Conservation (phyloP, 1,140 invertebrate species). For the Tetragnatha versicolor region DNA sequence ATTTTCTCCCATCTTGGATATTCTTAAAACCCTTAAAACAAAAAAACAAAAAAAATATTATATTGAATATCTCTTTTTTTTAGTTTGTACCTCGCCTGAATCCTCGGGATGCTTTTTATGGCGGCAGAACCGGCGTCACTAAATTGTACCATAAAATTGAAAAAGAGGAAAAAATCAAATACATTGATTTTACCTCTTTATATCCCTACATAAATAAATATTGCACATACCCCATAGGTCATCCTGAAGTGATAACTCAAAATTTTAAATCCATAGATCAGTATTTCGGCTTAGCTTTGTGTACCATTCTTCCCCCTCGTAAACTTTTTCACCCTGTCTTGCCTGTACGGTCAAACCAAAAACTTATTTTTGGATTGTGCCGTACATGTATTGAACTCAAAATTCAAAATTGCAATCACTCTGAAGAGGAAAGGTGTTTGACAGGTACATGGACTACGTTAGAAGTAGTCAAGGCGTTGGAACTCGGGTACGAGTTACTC, state of each 20-base stretch:
- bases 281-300: background rate
- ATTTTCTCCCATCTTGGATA: no score
- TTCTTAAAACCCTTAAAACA: no score
- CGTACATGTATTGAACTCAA: background rate
- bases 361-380: background rate
- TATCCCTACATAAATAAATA: slow-evolving; percentile 5
- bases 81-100: background rate
- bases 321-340: background rate
- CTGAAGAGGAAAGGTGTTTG: background rate
- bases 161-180: background rate
- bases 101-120: background rate
- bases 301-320: background rate
- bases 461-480: no score
- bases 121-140: background rate
- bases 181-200: background rate
- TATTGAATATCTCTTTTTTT: no score
- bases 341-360: background rate
- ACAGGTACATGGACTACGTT: background rate
- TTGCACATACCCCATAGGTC: background rate
- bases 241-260: background rate
- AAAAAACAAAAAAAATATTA: no score
- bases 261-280: background rate
- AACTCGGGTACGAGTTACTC: no score
- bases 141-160: background rate
- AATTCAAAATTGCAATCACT: background rate